Evolutionary conservation across 2,797 vertebrate species (phyloP).

Genomic region (Thalassophryne amazonica): DNA sequence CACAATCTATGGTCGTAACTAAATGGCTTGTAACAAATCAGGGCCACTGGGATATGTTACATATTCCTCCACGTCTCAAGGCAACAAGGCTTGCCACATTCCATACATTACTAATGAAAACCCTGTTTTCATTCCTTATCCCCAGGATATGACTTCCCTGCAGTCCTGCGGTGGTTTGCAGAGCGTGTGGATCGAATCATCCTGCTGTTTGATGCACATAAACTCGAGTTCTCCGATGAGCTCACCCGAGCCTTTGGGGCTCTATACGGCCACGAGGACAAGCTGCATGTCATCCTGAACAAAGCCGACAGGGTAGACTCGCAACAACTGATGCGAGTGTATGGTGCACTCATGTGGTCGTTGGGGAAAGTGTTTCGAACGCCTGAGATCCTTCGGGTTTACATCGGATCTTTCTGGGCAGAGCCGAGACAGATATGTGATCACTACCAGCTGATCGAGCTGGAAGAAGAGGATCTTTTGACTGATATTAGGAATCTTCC

Average conservation of each 20-base stretch:
- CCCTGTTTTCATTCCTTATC: slow-evolving; percentile 27
- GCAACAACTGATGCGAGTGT: slow-evolving; percentile 91
- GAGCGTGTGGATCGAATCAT: slow-evolving; percentile 91
- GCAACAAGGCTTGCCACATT: slow-evolving; percentile 24
- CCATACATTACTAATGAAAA: slow-evolving; percentile 52
- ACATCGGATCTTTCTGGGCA: slow-evolving; percentile 91
- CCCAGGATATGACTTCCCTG: slow-evolving; percentile 86
- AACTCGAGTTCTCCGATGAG: slow-evolving; percentile 92
- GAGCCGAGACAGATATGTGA: slow-evolving; percentile 82
- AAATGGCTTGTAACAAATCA: slow-evolving; percentile 41
- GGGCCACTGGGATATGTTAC: slow-evolving; percentile 40
- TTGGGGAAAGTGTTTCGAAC: slow-evolving; percentile 89
- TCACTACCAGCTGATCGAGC: slow-evolving; percentile 85
- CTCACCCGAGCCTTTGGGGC: slow-evolving; percentile 87
- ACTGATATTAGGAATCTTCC: slow-evolving; percentile 88
- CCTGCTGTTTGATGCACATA: slow-evolving; percentile 91
- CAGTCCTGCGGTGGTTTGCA: slow-evolving; percentile 88
- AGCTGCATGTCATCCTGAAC: slow-evolving; percentile 91
- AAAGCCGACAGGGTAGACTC: slow-evolving; percentile 91
- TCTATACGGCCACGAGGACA: slow-evolving; percentile 89
- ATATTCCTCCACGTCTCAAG: slow-evolving; percentile 27
- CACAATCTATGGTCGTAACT: slow-evolving; percentile 60
- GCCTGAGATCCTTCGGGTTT: slow-evolving; percentile 89
- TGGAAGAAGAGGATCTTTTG: slow-evolving; percentile 89
- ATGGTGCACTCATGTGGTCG: slow-evolving; percentile 93